Conservation (phyloP, 2,797 vertebrate genomes). For the Lagorchestes hirsutus region DNA sequence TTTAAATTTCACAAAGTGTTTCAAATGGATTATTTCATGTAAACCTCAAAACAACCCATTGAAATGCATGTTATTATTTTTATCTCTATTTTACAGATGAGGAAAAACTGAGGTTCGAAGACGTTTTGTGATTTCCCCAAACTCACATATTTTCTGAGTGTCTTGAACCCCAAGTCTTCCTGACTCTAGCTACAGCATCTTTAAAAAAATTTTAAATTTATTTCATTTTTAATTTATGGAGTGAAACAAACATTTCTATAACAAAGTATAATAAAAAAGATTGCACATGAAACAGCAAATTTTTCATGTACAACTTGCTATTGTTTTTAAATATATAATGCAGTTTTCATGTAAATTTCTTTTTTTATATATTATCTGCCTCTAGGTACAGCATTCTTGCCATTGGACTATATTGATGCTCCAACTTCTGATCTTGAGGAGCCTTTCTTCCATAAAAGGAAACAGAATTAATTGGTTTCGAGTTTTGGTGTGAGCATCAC, state of each 20-base stretch:
- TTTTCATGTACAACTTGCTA: background rate
- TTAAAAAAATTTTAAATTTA: background rate
- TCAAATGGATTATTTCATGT: background rate
- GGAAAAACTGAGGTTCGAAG: background rate
- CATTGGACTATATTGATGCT: background rate
- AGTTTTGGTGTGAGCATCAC: background rate
- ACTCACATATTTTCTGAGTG: background rate
- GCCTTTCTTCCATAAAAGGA: background rate
- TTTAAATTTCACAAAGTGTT: background rate
- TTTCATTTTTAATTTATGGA: background rate
- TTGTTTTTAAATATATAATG: background rate
- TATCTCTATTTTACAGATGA: background rate
- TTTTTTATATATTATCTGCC: background rate
- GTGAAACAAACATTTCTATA: background rate
- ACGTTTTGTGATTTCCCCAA: background rate
- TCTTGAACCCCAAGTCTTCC: background rate
- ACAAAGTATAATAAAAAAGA: background rate
- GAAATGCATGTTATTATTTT: background rate
- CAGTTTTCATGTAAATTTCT: background rate
- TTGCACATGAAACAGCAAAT: background rate
- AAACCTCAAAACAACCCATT: background rate
- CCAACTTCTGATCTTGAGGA: background rate
- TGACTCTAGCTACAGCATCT: background rate
- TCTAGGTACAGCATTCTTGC: background rate
- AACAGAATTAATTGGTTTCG: background rate